A percentile compares a stretch with the other conserved stretches of the same genome.
These are phyloP conservation scores for Lipophrys pholis DNA, from an alignment of 2,113 vertebrate species.

Conservation along the genomic window DNA sequence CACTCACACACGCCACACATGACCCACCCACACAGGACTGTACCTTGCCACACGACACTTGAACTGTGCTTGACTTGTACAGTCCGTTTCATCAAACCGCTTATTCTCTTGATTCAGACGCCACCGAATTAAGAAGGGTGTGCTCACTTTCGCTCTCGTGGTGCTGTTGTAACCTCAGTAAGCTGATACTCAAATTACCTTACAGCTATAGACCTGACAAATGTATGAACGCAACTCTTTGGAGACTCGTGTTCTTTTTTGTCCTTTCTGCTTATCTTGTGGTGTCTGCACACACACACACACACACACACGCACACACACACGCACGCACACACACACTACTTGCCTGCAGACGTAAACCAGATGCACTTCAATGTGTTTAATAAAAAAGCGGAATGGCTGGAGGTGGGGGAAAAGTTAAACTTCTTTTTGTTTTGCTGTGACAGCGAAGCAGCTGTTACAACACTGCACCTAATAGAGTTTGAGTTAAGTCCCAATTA, in stretches of 20 bases:
- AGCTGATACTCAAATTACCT: not conserved
- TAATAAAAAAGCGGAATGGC: constrained; percentile 59
- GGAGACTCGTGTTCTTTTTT: not conserved
- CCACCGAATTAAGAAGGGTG: constrained; percentile 40
- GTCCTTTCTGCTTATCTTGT: constrained; percentile 2
- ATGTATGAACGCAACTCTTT: constrained; percentile 7
- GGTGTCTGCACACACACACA: not conserved
- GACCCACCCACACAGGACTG: constrained; percentile 39
- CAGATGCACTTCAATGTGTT: constrained; percentile 55
- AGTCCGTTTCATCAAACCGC: constrained; percentile 16
- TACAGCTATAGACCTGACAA: constrained; percentile 10
- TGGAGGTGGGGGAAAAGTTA: constrained; percentile 55
- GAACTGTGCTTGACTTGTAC: constrained; percentile 37
- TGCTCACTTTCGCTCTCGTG: constrained; percentile 23
- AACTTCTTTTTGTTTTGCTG: constrained; percentile 12
- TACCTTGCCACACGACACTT: not conserved
- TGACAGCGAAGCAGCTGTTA: constrained; percentile 58
- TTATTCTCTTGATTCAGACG: constrained; percentile 32
- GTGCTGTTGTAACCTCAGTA: not conserved
- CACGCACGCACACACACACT: not conserved
- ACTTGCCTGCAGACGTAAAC: constrained; percentile 41
- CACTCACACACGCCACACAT: constrained; percentile 27
- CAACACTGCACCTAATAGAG: constrained; percentile 40
- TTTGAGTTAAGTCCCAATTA: constrained; percentile 26
- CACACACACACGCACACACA: too few species aligned